Percentiles rank a stretch among this genome's conserved stretches.
Conservation (phyloP, 1,140 invertebrate species). For the Lucilia sericata region DNA sequence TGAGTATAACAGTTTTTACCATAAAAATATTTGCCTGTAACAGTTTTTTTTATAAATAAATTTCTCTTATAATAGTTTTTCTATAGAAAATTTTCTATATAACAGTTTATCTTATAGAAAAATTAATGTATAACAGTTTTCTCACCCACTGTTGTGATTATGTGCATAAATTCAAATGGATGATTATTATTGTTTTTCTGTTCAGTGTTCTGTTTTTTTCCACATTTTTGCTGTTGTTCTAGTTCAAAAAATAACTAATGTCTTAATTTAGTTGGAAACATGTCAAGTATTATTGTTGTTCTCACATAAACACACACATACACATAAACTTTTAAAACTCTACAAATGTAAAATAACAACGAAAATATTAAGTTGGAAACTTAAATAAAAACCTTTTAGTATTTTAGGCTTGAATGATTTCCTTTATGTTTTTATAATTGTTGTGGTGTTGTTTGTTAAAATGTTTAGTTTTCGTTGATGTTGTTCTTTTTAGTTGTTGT, state of each 20-base stretch:
- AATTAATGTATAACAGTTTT: no score
- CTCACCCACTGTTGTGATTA: background rate
- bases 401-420: slow-evolving; percentile 43
- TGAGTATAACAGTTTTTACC: no score
- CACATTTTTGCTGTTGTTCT: slow-evolving; percentile 11
- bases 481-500: background rate
- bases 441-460: slow-evolving; percentile 3
- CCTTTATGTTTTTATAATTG: slow-evolving; percentile 44
- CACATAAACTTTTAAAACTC: no score
- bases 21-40: no score
- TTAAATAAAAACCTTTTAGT: slow-evolving; percentile 23
- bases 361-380: no score
- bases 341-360: no score
- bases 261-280: slow-evolving; percentile 44
- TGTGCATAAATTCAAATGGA: background rate
- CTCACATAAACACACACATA: no score
- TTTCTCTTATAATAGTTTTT: no score
- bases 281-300: slow-evolving; percentile 37
- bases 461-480: slow-evolving; percentile 6
- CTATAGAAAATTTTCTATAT: no score
- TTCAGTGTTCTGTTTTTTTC: background rate
- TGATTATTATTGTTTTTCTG: background rate
- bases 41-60: no score
- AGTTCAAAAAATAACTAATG: slow-evolving; percentile 37
- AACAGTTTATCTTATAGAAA: no score